These are phyloP conservation scores for Lepidurus couesii DNA, from an alignment of 1,140 invertebrate species.

Conservation along the genomic window DNA sequence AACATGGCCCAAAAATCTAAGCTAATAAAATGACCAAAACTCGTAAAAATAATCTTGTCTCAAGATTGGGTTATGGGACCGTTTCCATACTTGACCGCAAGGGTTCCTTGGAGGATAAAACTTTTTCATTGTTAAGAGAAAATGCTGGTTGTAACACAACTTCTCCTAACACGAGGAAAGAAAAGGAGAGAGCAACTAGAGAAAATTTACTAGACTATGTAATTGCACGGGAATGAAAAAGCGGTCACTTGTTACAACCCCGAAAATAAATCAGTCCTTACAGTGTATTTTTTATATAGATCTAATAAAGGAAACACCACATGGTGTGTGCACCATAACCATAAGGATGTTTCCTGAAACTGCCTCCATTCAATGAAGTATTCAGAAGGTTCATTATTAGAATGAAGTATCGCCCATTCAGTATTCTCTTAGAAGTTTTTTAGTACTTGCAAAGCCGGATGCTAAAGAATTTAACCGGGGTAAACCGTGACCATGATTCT, in stretches of 20 bases:
- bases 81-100: neutral
- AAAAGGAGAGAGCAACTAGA: conserved; percentile 2
- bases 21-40: too few species aligned
- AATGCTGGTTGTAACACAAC: neutral
- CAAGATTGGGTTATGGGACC: neutral
- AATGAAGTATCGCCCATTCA: too few species aligned
- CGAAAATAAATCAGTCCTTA: conserved; percentile 5
- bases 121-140: neutral
- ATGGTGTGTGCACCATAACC: neutral
- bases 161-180: neutral
- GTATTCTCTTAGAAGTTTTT: too few species aligned
- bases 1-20: too few species aligned
- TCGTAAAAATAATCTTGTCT: too few species aligned
- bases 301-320: neutral
- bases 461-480: too few species aligned
- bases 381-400: too few species aligned
- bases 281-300: neutral
- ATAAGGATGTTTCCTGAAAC: neutral
- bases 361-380: too few species aligned
- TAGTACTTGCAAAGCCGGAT: too few species aligned
- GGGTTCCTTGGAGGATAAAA: neutral
- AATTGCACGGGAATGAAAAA: conserved; percentile 1
- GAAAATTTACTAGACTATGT: conserved; percentile 11
- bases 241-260: conserved; percentile 1
- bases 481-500: too few species aligned